These are phyloP conservation scores for Drosophila ohnishii DNA, from an alignment of 1,140 invertebrate genomes.

Conservation along the genomic window DNA sequence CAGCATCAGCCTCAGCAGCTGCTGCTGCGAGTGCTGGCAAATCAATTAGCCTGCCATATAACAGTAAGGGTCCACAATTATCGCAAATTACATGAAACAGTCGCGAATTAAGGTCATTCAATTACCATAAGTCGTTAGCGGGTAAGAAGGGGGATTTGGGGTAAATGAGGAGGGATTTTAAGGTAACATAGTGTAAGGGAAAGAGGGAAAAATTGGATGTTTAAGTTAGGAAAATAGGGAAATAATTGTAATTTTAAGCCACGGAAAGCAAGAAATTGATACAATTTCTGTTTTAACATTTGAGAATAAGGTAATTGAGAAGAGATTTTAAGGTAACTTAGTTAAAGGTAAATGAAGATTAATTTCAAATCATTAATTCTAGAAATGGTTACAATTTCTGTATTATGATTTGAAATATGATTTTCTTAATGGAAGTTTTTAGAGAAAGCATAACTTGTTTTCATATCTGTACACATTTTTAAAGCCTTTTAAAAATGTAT, in stretches of 20 bases:
- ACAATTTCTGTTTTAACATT: background rate
- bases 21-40: conserved; percentile 46
- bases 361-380: too few species aligned
- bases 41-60: conserved; percentile 62
- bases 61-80: conserved; percentile 53
- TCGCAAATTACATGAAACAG: conserved; percentile 47
- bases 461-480: too few species aligned
- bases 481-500: too few species aligned
- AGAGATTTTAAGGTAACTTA: too few species aligned
- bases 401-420: too few species aligned
- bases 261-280: background rate
- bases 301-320: too few species aligned
- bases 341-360: too few species aligned
- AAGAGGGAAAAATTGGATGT: background rate
- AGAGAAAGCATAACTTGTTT: too few species aligned
- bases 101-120: conserved; percentile 36
- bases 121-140: conserved; percentile 6
- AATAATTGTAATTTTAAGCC: background rate
- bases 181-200: background rate
- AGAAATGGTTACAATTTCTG: too few species aligned
- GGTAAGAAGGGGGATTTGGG: background rate
- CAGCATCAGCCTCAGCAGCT: background rate
- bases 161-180: background rate
- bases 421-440: too few species aligned
- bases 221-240: too few species aligned